A percentile compares a stretch with the other conserved stretches of the same genome.
phyloP scores from a whole-genome alignment of 2,113 vertebrate genomes.

The Cariama cristata region DNA sequence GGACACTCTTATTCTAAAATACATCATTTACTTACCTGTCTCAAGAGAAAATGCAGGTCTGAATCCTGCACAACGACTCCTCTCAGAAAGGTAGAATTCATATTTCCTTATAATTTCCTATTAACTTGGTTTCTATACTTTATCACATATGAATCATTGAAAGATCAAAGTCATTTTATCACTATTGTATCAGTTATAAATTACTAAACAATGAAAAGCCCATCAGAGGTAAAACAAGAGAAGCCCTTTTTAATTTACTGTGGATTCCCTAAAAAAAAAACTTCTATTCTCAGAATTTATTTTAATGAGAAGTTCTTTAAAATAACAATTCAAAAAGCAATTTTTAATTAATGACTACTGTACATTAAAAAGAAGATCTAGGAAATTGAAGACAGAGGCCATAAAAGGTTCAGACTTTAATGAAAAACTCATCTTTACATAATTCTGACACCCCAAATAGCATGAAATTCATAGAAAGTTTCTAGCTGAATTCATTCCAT shows the following conservation, averaged over 20 bases:
- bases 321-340: not conserved
- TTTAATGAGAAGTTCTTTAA: not conserved
- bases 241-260: not conserved
- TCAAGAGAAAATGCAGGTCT: not conserved
- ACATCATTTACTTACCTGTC: not conserved
- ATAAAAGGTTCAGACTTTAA: not conserved
- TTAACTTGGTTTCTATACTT: not conserved
- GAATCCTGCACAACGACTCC: not conserved
- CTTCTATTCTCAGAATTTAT: not conserved
- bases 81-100: not conserved
- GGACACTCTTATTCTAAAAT: not conserved
- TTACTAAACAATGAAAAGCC: not conserved
- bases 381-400: not conserved
- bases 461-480: not conserved
- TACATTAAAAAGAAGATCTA: not conserved
- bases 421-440: not conserved
- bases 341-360: not conserved
- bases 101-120: not conserved
- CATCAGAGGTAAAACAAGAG: not conserved
- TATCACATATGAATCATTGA: not conserved
- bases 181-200: not conserved
- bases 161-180: not conserved
- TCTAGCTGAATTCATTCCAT: not conserved
- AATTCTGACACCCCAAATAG: not conserved
- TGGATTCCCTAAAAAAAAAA: not conserved